Evolutionary conservation across 1,140 invertebrate species (phyloP).

Genomic region (Drosophila melanica): DNA sequence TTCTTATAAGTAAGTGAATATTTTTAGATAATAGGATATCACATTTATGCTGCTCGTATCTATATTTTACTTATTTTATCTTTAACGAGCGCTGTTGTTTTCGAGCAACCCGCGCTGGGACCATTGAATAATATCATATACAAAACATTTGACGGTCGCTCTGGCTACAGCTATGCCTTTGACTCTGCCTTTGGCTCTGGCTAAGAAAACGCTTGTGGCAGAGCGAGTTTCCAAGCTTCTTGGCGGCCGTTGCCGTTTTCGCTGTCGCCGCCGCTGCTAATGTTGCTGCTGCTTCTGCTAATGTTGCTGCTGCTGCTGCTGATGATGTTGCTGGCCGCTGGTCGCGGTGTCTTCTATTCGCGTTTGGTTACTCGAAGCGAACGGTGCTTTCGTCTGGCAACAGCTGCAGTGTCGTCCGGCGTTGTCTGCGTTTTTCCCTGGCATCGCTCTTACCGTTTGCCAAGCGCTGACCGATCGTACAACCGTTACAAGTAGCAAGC

Average conservation of each 20-base stretch:
- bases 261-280: constrained; percentile 21
- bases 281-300: constrained; percentile 24
- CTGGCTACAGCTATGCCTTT: constrained; percentile 7
- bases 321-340: constrained; percentile 44
- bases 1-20: too few species aligned
- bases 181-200: constrained; percentile 11
- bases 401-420: constrained; percentile 31
- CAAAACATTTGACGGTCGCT: constrained; percentile 46
- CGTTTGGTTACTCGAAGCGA: constrained; percentile 75
- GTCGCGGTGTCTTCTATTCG: constrained; percentile 67
- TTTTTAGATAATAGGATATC: too few species aligned
- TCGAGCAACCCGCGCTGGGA: constrained; percentile 24
- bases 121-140: constrained; percentile 59
- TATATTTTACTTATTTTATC: too few species aligned
- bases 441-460: constrained; percentile 42
- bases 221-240: constrained; percentile 28
- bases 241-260: constrained; percentile 23
- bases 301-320: constrained; percentile 34
- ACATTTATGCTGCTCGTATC: too few species aligned
- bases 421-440: constrained; percentile 6
- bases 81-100: background rate
- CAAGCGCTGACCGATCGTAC: constrained; percentile 42
- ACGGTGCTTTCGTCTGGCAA: constrained; percentile 68
- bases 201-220: constrained; percentile 29
- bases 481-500: constrained; percentile 45